These are phyloP conservation scores for Ferrisia virgata DNA, from an alignment of 2,888 invertebrate genomes.

Conservation along the genomic window DNA sequence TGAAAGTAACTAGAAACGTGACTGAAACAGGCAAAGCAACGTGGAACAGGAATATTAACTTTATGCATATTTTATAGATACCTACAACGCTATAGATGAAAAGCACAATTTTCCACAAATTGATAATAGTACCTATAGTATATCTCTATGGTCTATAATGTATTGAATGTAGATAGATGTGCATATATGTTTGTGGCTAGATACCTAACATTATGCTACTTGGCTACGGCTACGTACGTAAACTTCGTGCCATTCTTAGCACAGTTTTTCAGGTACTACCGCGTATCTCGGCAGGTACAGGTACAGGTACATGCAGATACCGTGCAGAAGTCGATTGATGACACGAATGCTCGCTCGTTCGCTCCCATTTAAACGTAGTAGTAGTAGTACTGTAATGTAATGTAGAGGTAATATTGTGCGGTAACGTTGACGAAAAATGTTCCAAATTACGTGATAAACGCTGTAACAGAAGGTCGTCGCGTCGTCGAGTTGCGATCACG, in stretches of 20 bases:
- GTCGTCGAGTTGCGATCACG: no score
- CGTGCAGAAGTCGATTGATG: neutral
- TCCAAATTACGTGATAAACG: constrained; percentile 20
- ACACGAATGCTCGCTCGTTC: neutral
- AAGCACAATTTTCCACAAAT: neutral
- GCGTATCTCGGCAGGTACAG: neutral
- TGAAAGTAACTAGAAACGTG: neutral
- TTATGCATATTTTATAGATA: neutral
- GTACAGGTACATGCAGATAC: neutral
- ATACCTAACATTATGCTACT: no score
- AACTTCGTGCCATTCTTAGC: neutral
- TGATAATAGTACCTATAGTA: neutral
- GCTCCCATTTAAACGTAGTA: neutral
- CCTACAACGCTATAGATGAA: no score
- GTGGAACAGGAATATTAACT: neutral
- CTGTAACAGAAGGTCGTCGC: neutral
- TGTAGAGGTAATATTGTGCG: neutral
- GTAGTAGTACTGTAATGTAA: no score
- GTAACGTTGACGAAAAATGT: neutral
- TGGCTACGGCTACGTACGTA: neutral
- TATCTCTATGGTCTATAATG: no score
- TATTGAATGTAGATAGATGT: no score
- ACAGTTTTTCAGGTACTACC: neutral
- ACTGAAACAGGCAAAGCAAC: neutral
- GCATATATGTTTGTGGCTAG: no score